These are phyloP conservation scores for Blennius ocellaris DNA, from an alignment of 2,113 vertebrate species.

Conservation along the genomic window DNA sequence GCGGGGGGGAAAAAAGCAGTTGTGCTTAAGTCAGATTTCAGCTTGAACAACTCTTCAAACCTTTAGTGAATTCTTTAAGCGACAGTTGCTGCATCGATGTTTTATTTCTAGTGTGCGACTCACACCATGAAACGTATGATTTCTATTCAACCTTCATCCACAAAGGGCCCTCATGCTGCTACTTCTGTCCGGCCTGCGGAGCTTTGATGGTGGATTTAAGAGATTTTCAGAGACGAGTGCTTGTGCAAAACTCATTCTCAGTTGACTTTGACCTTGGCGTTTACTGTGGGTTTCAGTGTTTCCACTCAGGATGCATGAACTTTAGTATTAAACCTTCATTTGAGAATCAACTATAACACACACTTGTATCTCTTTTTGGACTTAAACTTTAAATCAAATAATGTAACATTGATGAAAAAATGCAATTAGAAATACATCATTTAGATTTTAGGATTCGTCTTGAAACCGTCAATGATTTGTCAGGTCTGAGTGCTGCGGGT, in stretches of 20 bases:
- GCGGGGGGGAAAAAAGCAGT: neutral
- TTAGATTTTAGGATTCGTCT: no score
- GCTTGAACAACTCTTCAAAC: neutral
- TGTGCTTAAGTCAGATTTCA: constrained; percentile 1
- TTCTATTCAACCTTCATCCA: constrained; percentile 1
- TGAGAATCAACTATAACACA: no score
- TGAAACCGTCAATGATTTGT: no score
- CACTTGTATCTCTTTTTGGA: no score
- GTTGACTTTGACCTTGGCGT: neutral
- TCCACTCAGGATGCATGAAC: no score
- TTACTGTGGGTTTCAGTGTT: no score
- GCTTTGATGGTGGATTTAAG: neutral
- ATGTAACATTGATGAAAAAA: no score
- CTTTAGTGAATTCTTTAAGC: constrained; percentile 24
- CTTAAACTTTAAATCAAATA: no score
- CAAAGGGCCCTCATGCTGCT: constrained; percentile 10
- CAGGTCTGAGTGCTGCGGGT: no score
- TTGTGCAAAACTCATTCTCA: neutral
- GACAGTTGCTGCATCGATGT: neutral
- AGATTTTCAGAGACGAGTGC: neutral
- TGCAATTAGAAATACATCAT: no score
- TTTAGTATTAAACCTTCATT: no score
- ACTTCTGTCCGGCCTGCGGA: neutral
- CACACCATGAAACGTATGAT: constrained; percentile 1
- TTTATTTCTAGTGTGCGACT: neutral